Evolutionary conservation across 2,888 invertebrate genomes (phyloP), one percentile per base, ranked within the genome.

Genomic region (Reticulitermes lucifugus): DNA sequence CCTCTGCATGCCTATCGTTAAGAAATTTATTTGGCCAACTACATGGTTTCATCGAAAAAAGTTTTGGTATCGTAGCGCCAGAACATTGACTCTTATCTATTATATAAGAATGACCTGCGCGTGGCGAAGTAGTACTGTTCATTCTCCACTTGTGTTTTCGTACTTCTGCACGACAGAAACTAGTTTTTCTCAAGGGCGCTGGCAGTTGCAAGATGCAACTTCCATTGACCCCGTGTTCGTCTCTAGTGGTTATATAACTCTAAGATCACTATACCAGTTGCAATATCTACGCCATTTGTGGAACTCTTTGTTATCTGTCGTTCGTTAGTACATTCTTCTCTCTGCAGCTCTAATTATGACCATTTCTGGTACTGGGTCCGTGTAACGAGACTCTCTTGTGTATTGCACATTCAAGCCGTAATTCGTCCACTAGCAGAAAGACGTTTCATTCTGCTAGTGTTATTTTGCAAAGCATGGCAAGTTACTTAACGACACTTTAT

Each of bases 171-270:
- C 7, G 35, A 71, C 7, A 35, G 25, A 71, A 71, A 71, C 71
- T 25, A 71, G 71, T 71, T 71, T 9, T 29, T 35, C 71, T 71
- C 71, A 71, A 71, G 71, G 71, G 71, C 71, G 71, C 71, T 46
- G 4, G 29, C 35, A 18, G 14, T 9, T 71, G n/a, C 71, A 9
- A 71, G 21, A 60, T 60, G 35, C 35, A 71, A 71, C 71, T 25
- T 71, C 71, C 71, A 71, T 29, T 71, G 71, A 71, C n/a, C 71
- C 29, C 71, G 29, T 35, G 35, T 60, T 60, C 22, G 18, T 18
- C 22, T 60, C 21, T 60, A 25, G n/a, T 29, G 35, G 29, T 71
- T 71, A 29, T 1, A 14, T 71, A 71, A 71, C 35, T 2, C 29
- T 12, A 25, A 71, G 71, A 25, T 71, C 71, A 71, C 7, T 35